Evolutionary conservation across 1,140 invertebrate species (phyloP), one percentile per base, ranked within the genome.

Genomic region (Aleiodes sp.): DNA sequence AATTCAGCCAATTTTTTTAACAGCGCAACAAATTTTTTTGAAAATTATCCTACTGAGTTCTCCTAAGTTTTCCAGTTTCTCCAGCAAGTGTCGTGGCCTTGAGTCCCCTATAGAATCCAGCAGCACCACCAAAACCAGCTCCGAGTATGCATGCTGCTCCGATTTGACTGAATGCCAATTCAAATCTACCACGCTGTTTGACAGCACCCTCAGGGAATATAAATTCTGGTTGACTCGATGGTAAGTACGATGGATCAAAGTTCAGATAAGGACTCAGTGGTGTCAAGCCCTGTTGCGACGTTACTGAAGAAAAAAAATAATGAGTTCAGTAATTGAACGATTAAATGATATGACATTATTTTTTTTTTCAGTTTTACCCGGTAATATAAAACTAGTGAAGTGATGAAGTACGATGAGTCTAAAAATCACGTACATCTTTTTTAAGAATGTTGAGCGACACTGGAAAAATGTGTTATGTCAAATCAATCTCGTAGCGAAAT

Each of bases 141-240:
- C 96, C 96, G 73, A 90, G 80, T 89, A 96, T 93, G 75, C 92
- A 94, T 35, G 93, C 93, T 75, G 92, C 93, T 75, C 97, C 97
- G 77, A 98, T 98, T 82, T 97, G 94, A 70, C 94, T 94, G 82
- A 98, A 95, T 12, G 96, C 95, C 63, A 97, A 85, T 86, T 96
- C 94, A 81, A 96, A 94, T 61, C 94, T 85, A 24, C 94, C 94
- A 83, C 94, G 83, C 73, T 93, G 91, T 77, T 93, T 91, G 28
- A 87, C 88, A n/a, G 91, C 91, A 60, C 94, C 95, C 85, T 98
- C 96, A 31, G 95, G 92, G 77, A 97, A 96, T 76, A 98, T 95
- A 78, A 95, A 98, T 87, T 98, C 95, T 61, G 96, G 95, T 77
- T 96, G 94, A 78, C 89, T 89, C 77, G 90, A 89, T 43, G 92